Conservation (phyloP, 2,888 invertebrate genomes). For the Eupsilia transversa region DNA sequence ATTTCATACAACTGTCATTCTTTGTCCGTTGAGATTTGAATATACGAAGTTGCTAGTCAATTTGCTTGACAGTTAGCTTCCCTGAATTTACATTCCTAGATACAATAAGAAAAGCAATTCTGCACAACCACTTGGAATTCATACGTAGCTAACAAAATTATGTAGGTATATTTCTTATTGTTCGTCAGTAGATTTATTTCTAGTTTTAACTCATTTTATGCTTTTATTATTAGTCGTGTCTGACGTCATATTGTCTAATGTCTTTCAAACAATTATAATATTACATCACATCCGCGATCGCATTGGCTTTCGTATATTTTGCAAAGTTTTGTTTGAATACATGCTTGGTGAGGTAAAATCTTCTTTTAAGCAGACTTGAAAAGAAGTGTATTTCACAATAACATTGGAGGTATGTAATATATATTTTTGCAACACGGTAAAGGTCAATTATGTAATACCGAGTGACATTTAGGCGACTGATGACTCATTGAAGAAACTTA, state of each 20-base stretch:
- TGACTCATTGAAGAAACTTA: constrained; percentile 9
- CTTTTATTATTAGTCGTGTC: neutral
- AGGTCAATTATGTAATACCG: constrained; percentile 14
- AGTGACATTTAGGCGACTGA: constrained; percentile 5
- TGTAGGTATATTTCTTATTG: neutral
- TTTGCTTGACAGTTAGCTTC: neutral
- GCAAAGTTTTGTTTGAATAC: constrained; percentile 3
- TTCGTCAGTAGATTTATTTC: neutral
- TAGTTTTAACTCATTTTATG: neutral
- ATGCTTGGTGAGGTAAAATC: neutral
- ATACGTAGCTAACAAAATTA: neutral
- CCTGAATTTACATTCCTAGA: no score
- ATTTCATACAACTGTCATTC: neutral
- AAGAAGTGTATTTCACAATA: constrained; percentile 10
- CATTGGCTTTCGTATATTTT: neutral
- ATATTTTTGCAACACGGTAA: constrained; percentile 1
- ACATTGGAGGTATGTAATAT: neutral
- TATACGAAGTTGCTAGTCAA: neutral
- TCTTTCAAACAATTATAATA: neutral
- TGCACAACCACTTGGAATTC: neutral
- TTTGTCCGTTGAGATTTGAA: neutral
- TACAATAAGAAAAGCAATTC: neutral
- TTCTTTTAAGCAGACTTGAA: neutral
- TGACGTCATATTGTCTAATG: constrained; percentile 7
- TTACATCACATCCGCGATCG: neutral